These are phyloP conservation scores for Dinocampus coccinellae DNA, from an alignment of 2,888 invertebrate genomes.

Conservation along the genomic window DNA sequence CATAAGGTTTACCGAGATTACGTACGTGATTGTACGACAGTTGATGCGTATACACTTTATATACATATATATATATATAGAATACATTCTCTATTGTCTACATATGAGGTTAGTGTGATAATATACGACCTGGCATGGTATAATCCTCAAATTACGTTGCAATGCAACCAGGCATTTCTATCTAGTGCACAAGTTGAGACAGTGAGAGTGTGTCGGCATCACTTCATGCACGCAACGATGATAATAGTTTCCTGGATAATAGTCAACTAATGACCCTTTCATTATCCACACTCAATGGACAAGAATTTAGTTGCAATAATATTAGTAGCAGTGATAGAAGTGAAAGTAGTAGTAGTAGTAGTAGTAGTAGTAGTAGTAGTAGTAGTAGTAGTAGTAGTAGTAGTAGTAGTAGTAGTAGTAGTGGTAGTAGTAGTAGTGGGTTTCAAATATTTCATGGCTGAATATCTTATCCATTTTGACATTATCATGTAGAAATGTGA, in stretches of 20 bases:
- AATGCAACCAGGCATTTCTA: conserved; percentile 51
- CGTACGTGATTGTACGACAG: conserved; percentile 54
- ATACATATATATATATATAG: neutral
- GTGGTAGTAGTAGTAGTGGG: too few species aligned
- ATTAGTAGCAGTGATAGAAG: too few species aligned
- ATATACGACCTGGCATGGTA: conserved; percentile 57
- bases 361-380: neutral
- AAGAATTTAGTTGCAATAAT: neutral
- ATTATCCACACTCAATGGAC: conserved; percentile 22
- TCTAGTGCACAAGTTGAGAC: conserved; percentile 9
- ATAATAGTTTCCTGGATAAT: conserved; percentile 59
- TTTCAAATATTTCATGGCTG: neutral
- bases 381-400: too few species aligned
- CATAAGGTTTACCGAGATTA: conserved; percentile 59
- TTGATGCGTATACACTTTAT: conserved; percentile 27
- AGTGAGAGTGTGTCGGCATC: neutral
- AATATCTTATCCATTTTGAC: neutral
- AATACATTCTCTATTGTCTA: conserved; percentile 52
- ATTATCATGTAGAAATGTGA: neutral
- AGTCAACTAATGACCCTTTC: conserved; percentile 54
- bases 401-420: too few species aligned
- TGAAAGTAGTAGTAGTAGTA: neutral
- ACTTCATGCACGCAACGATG: conserved; percentile 26
- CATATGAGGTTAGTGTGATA: conserved; percentile 41
- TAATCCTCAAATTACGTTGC: conserved; percentile 63